Evolutionary conservation across 2,113 vertebrate genomes (phyloP).

Genomic region (Peromyscus leucopus): DNA sequence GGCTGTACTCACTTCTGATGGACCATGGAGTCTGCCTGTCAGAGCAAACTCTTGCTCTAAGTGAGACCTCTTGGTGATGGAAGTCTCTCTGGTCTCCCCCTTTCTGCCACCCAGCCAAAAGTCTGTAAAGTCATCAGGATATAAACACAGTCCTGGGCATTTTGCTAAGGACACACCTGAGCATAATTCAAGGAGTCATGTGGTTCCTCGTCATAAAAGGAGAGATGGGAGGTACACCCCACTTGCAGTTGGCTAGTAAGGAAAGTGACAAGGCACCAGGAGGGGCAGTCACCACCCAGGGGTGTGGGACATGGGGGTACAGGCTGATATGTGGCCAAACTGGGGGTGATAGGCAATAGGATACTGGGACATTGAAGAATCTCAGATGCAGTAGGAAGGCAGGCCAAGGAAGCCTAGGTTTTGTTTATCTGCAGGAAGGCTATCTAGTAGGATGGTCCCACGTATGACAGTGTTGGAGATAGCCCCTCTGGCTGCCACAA

Average conservation of each 20-base stretch:
- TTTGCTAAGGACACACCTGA: not conserved
- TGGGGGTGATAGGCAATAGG: not conserved
- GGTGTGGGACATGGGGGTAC: not conserved
- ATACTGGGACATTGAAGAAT: no score
- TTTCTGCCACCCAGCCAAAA: not conserved
- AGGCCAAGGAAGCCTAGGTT: not conserved
- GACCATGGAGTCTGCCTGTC: not conserved
- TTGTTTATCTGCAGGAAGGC: not conserved
- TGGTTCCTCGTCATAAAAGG: not conserved
- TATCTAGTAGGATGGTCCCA: not conserved
- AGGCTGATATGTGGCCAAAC: accelerated
- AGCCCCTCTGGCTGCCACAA: not conserved
- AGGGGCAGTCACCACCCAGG: accelerated
- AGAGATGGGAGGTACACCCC: accelerated
- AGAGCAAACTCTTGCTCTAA: not conserved
- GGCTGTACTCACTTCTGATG: not conserved
- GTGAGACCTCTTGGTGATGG: not conserved
- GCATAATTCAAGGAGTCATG: not conserved
- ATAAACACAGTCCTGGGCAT: not conserved
- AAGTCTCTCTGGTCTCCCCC: no score
- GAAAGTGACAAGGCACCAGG: accelerated
- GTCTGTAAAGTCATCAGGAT: not conserved
- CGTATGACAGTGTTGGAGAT: not conserved
- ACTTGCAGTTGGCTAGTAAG: no score
- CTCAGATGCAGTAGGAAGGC: not conserved